Base-by-base conservation (phyloP, 1,140 invertebrate species). In the Aphaenogaster ashmeadi region DNA sequence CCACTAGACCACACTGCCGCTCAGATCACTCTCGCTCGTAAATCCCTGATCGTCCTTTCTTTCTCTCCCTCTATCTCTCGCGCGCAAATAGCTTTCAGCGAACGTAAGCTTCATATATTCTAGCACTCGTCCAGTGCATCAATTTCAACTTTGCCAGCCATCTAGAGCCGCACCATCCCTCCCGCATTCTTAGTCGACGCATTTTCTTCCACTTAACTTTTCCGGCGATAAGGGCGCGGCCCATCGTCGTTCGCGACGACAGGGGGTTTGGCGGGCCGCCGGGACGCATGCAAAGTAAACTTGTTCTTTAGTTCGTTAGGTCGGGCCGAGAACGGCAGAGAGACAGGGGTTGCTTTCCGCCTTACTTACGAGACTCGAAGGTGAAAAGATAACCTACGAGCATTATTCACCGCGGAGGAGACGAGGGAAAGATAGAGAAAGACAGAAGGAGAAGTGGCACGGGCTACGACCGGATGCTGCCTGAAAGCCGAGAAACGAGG, bases 191-290 rank as follows among this genome's bases (percentile, higher is more conserved):
- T 85, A 84, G 87, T 84, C 80, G 75, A 90, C 91, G 92, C 93
- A 95, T 95, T 94, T 95, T 95, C 94, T 95, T 95, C 93, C 93
- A 94, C 94, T 95, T 95, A 94, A 95, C 92, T 95, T 94, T 93
- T 90, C 90, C 80, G 74, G 91, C 90, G 94, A 94, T 94, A 95
- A 94, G 92, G 91, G 88, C 91, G 89, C 64, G 67, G 74, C 64
- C 67, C 60, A 87, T 67, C 69, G 85, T 58, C 74, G 87, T 44
- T 15, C 69, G 33, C 72, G 69, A 27, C 52, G 88, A 89, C 58
- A 78, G 67, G 50, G 88, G 58, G 85, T 38, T 90, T 7, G 77
- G 81, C 21, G 54, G 69, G 52, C 50, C 87, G 90, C 71, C 60
- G 67, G 78, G 58, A 87, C 90, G 92, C 90, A 90, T 92, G 92